phyloP scores from a whole-genome alignment of 2,888 invertebrate species.

The Dolomedes plantarius region DNA sequence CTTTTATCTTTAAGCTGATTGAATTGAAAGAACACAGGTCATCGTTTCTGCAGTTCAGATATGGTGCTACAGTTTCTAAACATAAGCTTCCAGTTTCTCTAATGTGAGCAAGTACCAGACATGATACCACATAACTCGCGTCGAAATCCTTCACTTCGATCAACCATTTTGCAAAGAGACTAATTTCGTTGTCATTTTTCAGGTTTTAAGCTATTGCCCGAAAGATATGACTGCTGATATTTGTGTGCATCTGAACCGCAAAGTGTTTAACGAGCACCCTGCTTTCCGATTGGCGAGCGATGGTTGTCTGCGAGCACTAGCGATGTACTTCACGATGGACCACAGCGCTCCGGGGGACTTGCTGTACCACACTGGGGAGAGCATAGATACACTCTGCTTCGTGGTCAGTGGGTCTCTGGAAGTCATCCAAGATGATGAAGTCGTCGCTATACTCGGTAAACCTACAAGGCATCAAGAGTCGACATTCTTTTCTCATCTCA shows the following conservation, averaged over 20 bases:
- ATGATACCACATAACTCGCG: too few species aligned
- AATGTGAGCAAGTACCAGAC: too few species aligned
- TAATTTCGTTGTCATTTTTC: too few species aligned
- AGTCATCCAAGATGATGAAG: conserved; percentile 99
- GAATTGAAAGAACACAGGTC: too few species aligned
- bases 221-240: conserved; percentile 99
- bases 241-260: conserved; percentile 99
- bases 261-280: conserved; percentile 80
- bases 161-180: too few species aligned
- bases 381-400: conserved; percentile 98
- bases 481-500: too few species aligned
- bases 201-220: conserved; percentile 99
- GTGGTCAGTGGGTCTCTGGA: conserved; percentile 99
- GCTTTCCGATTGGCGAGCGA: conserved; percentile 89
- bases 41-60: too few species aligned
- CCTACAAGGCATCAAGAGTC: neutral
- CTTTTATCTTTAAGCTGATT: too few species aligned
- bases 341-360: conserved; percentile 98
- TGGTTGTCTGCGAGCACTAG: conserved; percentile 96
- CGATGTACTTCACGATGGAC: conserved; percentile 98
- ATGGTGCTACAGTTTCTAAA: too few species aligned
- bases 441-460: conserved; percentile 98
- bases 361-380: conserved; percentile 99
- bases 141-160: too few species aligned
- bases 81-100: too few species aligned